Conservation (phyloP, 2,888 invertebrate genomes). For the Thymelicus acteon region DNA sequence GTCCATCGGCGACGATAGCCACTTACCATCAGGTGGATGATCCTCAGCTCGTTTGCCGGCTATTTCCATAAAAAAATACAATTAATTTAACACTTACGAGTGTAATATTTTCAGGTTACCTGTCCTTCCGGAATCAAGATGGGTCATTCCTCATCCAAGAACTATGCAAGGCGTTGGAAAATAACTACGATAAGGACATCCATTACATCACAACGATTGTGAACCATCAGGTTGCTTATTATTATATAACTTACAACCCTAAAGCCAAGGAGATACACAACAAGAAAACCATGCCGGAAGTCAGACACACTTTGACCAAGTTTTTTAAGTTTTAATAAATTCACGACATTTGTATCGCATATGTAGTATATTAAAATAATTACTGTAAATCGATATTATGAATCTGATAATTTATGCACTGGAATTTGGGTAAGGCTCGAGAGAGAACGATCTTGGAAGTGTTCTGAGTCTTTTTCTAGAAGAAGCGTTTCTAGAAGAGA, state of each 20-base stretch:
- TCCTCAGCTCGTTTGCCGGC: too few species aligned
- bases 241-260: conserved; percentile 54
- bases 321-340: conserved; percentile 48
- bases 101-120: conserved; percentile 51
- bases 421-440: too few species aligned
- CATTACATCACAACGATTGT: conserved; percentile 61
- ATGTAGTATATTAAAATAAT: too few species aligned
- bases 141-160: conserved; percentile 72
- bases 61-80: too few species aligned
- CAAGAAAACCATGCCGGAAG: conserved; percentile 70
- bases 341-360: too few species aligned
- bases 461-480: too few species aligned
- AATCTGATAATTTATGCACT: too few species aligned
- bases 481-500: too few species aligned
- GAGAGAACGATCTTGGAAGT: too few species aligned
- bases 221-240: conserved; percentile 57
- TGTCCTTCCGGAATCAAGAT: conserved; percentile 57
- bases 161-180: conserved; percentile 58
- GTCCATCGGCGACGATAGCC: too few species aligned
- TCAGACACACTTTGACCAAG: conserved; percentile 65
- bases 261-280: conserved; percentile 46
- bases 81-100: neutral
- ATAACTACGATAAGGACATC: conserved; percentile 55
- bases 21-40: too few species aligned
- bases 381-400: too few species aligned